A percentile compares a stretch with the other conserved stretches of the same genome.
Evolutionary conservation across 2,113 vertebrate genomes (phyloP).

Genomic region (Cottus gobio): DNA sequence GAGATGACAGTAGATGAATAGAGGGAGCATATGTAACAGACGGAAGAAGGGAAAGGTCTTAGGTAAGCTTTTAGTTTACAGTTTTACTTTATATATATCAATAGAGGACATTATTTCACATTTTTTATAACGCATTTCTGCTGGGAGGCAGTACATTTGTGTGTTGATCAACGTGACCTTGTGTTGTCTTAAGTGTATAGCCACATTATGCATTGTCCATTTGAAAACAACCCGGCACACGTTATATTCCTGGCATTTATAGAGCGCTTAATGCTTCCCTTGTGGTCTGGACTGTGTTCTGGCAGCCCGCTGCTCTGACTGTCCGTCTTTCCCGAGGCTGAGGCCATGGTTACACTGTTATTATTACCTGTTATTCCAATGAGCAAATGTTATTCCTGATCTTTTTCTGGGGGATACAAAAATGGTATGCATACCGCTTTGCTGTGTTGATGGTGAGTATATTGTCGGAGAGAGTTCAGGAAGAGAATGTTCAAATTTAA

Average conservation of each 20-base stretch:
- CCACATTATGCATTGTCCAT: not conserved
- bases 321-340: slow-evolving; percentile 55
- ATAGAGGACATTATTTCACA: not conserved
- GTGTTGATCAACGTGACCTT: not conserved
- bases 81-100: not conserved
- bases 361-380: slow-evolving; percentile 72
- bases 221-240: slow-evolving; percentile 27
- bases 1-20: slow-evolving; percentile 73
- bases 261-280: slow-evolving; percentile 57
- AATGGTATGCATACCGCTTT: slow-evolving; percentile 20
- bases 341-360: slow-evolving; percentile 67
- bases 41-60: slow-evolving; percentile 22
- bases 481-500: slow-evolving; percentile 21
- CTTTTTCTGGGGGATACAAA: slow-evolving; percentile 48
- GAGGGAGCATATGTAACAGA: slow-evolving; percentile 34
- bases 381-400: slow-evolving; percentile 69
- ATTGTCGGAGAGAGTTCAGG: not conserved
- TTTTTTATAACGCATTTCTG: not conserved
- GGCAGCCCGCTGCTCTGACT: slow-evolving; percentile 53
- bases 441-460: slow-evolving; percentile 23
- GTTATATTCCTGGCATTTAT: slow-evolving; percentile 59
- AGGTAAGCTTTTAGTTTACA: slow-evolving; percentile 1
- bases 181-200: not conserved
- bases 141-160: not conserved
- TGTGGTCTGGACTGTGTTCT: slow-evolving; percentile 70